phyloP scores from a whole-genome alignment of 2,888 invertebrate genomes.

The Odontomyia ornata region DNA sequence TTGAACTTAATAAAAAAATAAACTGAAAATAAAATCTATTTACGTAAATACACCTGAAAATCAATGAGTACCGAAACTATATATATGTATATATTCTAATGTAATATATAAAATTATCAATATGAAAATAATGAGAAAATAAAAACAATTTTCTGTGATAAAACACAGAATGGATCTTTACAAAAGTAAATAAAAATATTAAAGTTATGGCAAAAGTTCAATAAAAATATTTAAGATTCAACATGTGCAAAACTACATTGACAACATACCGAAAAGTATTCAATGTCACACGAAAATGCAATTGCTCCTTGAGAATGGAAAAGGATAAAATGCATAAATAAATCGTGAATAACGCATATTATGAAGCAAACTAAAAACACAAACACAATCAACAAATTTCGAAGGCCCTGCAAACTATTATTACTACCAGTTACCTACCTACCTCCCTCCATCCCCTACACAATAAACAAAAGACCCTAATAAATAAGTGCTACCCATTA shows the following conservation, averaged over 20 bases:
- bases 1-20: not conserved
- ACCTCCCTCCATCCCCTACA: too few species aligned
- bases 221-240: not conserved
- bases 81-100: not conserved
- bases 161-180: conserved; percentile 4
- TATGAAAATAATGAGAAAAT: not conserved
- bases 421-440: too few species aligned
- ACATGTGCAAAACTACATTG: not conserved
- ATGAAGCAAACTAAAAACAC: too few species aligned
- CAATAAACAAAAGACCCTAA: too few species aligned
- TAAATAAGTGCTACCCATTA: too few species aligned
- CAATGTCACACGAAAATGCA: too few species aligned
- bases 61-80: not conserved
- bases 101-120: not conserved
- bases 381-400: too few species aligned
- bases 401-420: too few species aligned
- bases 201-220: conserved; percentile 6
- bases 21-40: not conserved
- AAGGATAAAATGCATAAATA: too few species aligned
- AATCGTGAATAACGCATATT: too few species aligned
- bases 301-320: too few species aligned
- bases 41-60: not conserved
- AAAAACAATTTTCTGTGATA: not conserved
- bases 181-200: conserved; percentile 4
- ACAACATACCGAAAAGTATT: not conserved